phyloP scores from a whole-genome alignment of 2,113 vertebrate species.

The Manacus vitellinus region DNA sequence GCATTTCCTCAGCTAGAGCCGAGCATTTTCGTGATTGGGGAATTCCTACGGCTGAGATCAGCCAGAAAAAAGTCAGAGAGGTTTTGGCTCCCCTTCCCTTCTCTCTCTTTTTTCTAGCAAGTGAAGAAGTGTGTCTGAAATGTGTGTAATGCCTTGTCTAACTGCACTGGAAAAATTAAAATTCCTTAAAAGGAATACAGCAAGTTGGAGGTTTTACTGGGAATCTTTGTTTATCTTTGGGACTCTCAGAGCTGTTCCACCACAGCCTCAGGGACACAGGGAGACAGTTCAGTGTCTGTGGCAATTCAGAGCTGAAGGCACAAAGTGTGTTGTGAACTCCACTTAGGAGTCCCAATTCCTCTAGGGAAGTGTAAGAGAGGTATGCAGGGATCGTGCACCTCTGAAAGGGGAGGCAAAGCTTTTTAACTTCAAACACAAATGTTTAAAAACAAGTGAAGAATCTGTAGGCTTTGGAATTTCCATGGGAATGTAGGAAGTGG shows the following conservation, averaged over 20 bases:
- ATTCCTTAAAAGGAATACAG: neutral
- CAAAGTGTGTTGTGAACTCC: neutral
- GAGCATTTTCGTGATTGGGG: conserved; percentile 34
- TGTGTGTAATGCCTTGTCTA: neutral
- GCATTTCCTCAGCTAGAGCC: conserved; percentile 41
- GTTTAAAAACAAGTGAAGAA: neutral
- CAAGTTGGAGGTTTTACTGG: neutral
- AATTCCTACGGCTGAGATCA: conserved; percentile 56
- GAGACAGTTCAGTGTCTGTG: neutral
- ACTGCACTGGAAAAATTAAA: neutral
- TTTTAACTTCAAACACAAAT: neutral
- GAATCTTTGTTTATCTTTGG: neutral
- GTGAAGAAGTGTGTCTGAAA: conserved; percentile 43
- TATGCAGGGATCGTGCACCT: neutral
- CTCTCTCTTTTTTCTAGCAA: neutral
- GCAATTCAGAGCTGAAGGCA: neutral
- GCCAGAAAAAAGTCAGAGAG: conserved; percentile 41
- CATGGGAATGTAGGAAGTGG: neutral
- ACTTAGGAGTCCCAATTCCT: fast-evolving
- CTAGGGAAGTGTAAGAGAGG: neutral
- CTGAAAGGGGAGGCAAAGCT: neutral
- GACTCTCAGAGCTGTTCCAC: neutral
- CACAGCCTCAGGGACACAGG: neutral
- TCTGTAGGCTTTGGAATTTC: conserved; percentile 3
- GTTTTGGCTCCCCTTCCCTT: conserved; percentile 36